Percentiles rank a stretch among this genome's conserved stretches.
Evolutionary conservation across 2,113 vertebrate species (phyloP).

Genomic region (Hymenochirus boettgeri): DNA sequence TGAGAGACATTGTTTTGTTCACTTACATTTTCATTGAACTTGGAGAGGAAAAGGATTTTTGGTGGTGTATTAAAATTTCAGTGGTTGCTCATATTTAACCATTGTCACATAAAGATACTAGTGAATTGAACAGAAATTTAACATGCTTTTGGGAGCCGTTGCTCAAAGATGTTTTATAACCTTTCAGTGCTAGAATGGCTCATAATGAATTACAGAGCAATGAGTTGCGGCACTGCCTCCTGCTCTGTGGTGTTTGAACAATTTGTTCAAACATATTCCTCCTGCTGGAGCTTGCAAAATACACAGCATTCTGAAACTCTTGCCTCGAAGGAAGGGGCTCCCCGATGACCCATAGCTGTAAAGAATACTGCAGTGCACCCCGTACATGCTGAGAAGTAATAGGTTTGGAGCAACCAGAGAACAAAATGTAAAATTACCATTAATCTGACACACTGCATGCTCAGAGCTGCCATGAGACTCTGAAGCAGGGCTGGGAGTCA

Average conservation of each 20-base stretch:
- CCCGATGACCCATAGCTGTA: conserved; percentile 33
- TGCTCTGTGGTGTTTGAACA: conserved; percentile 14
- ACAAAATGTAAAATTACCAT: conserved; percentile 41
- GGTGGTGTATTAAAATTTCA: neutral
- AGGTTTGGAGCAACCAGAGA: conserved; percentile 33
- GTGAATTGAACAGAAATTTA: conserved; percentile 7
- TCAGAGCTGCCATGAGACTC: conserved; percentile 29
- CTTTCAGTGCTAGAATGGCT: conserved; percentile 16
- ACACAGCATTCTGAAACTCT: conserved; percentile 21
- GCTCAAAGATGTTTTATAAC: conserved; percentile 11
- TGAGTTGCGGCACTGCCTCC: conserved; percentile 8
- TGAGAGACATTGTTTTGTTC: too few relatives aligned
- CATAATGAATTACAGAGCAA: conserved; percentile 19
- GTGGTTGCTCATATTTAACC: neutral
- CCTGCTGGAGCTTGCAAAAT: conserved; percentile 18
- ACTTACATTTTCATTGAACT: too few relatives aligned
- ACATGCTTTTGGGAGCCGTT: neutral
- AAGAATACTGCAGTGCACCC: conserved; percentile 22
- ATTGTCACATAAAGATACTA: neutral
- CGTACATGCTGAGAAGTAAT: conserved; percentile 39
- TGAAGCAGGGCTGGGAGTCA: conserved; percentile 25
- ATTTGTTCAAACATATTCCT: conserved; percentile 32
- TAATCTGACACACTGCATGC: conserved; percentile 35
- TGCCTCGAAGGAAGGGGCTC: conserved; percentile 35
- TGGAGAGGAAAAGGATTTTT: neutral